Evolutionary conservation across 2,797 vertebrate genomes (phyloP).

Genomic region (Melanotaenia nigrans): DNA sequence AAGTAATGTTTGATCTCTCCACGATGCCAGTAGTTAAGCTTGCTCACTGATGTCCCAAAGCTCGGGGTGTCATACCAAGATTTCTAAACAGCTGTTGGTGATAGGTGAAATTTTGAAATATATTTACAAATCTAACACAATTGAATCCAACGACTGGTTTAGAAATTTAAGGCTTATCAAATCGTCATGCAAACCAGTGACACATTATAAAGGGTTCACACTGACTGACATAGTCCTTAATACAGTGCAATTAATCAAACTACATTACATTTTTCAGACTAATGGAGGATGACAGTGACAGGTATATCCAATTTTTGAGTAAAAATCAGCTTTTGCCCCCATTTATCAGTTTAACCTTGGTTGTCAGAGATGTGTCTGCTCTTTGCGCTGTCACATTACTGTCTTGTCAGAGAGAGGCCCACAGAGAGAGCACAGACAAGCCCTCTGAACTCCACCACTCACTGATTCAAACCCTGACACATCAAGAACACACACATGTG

Average conservation of each 20-base stretch:
- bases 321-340: constrained; percentile 48
- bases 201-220: neutral
- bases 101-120: constrained; percentile 10
- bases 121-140: neutral
- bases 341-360: constrained; percentile 62
- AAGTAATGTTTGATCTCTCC: constrained; percentile 41
- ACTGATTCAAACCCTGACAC: constrained; percentile 76
- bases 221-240: constrained; percentile 2
- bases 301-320: constrained; percentile 32
- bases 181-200: constrained; percentile 4
- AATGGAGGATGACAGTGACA: constrained; percentile 22
- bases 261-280: constrained; percentile 6
- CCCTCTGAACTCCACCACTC: constrained; percentile 81
- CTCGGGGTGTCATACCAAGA: constrained; percentile 29
- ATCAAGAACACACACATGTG: constrained; percentile 48
- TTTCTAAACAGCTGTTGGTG: constrained; percentile 10
- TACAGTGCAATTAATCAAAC: constrained; percentile 16
- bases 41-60: constrained; percentile 46
- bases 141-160: neutral
- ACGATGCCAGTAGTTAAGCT: constrained; percentile 31
- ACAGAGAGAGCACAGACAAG: constrained; percentile 76
- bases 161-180: neutral
- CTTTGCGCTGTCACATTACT: constrained; percentile 67
- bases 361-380: constrained; percentile 67
- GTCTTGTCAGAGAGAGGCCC: constrained; percentile 68